phyloP scores from a whole-genome alignment of 2,797 vertebrate genomes.

The Rhynchotus rufescens region DNA sequence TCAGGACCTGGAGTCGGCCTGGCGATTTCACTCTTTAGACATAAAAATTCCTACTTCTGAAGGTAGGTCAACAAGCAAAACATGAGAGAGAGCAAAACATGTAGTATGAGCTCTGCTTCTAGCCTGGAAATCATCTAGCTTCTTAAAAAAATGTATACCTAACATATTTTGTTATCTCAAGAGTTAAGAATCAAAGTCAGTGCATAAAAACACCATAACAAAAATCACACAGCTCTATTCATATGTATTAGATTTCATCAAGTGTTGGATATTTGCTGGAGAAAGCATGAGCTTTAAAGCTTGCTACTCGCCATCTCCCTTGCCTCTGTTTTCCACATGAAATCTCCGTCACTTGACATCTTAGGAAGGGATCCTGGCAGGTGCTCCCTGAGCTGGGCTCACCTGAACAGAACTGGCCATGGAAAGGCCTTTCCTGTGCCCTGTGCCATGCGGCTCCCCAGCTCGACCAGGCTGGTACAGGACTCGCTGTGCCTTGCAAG shows the following conservation, averaged over 20 bases:
- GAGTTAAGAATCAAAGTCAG: neutral
- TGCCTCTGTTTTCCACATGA: neutral
- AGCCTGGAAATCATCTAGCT: neutral
- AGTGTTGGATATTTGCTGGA: neutral
- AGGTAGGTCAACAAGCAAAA: neutral
- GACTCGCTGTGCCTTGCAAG: neutral
- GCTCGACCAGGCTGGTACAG: neutral
- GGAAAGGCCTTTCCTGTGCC: neutral
- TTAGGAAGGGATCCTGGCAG: rapidly evolving
- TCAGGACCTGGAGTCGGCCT: neutral
- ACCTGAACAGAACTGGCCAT: neutral
- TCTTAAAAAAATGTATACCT: neutral
- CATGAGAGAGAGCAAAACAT: neutral
- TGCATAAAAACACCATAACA: neutral
- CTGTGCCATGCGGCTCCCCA: rapidly evolving
- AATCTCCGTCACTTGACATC: neutral
- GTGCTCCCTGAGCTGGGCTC: rapidly evolving
- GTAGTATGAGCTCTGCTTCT: neutral
- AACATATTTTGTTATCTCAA: neutral
- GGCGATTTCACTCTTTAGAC: neutral
- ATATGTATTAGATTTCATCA: neutral
- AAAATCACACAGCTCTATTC: neutral
- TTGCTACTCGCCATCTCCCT: neutral
- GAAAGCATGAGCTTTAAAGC: neutral
- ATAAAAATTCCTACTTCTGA: neutral